These are phyloP conservation scores for Pempheris klunzingeri DNA, from an alignment of 2,797 vertebrate genomes.

Conservation along the genomic window DNA sequence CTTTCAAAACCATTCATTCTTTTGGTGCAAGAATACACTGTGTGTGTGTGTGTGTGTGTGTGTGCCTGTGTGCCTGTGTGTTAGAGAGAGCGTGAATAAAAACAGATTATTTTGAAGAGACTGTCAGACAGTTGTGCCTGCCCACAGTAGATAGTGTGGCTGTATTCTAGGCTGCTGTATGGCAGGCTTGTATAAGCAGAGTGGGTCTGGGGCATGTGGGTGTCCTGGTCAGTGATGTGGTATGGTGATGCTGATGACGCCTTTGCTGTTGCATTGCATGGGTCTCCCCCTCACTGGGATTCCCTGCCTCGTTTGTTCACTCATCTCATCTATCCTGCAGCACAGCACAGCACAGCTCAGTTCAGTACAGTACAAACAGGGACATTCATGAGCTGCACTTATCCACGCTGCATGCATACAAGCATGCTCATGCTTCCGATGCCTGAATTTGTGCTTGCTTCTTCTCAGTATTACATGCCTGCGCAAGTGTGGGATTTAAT, in stretches of 20 bases:
- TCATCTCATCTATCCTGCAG: conserved; percentile 59
- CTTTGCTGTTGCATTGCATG: conserved; percentile 74
- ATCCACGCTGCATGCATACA: conserved; percentile 10
- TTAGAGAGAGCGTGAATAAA: background rate
- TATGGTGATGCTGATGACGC: conserved; percentile 75
- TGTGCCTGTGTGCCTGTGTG: background rate
- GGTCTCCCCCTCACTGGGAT: conserved; percentile 82
- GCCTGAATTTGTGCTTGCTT: background rate
- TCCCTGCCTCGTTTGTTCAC: conserved; percentile 73
- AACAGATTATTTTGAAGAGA: conserved; percentile 29
- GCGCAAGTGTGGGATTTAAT: background rate
- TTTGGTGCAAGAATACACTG: conserved; percentile 13
- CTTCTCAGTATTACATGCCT: background rate
- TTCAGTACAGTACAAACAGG: conserved; percentile 2
- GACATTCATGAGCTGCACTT: conserved; percentile 13
- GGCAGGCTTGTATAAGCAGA: conserved; percentile 57
- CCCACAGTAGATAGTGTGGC: conserved; percentile 18
- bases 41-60: background rate
- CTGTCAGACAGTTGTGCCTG: conserved; percentile 30
- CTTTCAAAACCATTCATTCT: conserved; percentile 45
- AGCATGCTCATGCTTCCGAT: background rate
- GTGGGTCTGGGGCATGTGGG: conserved; percentile 60
- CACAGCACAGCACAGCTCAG: conserved; percentile 13
- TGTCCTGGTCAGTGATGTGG: conserved; percentile 75
- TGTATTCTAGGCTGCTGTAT: conserved; percentile 43